A percentile compares a stretch with the other conserved stretches of the same genome.
phyloP scores from a whole-genome alignment of 2,888 invertebrate genomes.

The Branchellion lobata region DNA sequence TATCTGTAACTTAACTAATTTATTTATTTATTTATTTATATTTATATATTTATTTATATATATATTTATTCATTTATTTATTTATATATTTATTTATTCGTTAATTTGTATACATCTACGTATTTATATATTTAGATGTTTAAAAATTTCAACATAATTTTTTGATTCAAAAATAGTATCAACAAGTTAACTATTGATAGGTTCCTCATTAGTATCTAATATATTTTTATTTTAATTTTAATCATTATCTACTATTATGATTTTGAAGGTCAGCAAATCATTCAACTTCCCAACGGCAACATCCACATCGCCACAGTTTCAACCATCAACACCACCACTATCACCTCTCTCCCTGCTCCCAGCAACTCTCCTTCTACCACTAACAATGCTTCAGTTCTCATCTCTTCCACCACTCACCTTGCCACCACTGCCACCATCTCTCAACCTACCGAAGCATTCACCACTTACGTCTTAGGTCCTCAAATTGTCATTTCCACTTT shows the following conservation, averaged over 20 bases:
- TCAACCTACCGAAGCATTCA: neutral
- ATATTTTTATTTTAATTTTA: neutral
- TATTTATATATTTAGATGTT: too few species aligned
- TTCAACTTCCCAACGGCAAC: slow-evolving; percentile 90
- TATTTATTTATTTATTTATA: neutral
- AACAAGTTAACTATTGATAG: neutral
- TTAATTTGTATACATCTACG: neutral
- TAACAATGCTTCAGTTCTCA: slow-evolving; percentile 44
- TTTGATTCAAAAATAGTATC: too few species aligned
- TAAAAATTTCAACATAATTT: too few species aligned
- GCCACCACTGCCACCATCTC: slow-evolving; percentile 52
- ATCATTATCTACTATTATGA: too few species aligned
- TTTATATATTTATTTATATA: neutral
- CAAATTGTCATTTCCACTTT: slow-evolving; percentile 11
- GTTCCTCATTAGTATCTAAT: neutral
- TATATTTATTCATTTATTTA: neutral
- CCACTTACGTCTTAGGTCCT: slow-evolving; percentile 2
- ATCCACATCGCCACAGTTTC: slow-evolving; percentile 73
- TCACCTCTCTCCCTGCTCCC: slow-evolving; percentile 52
- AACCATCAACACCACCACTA: slow-evolving; percentile 55
- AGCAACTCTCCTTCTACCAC: neutral
- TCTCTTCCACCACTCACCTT: slow-evolving; percentile 54
- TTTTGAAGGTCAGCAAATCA: slow-evolving; percentile 74
- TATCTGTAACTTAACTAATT: too few species aligned
- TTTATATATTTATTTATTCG: neutral